Evolutionary conservation across 2,113 vertebrate genomes (phyloP).

Genomic region (Halcyon senegalensis): DNA sequence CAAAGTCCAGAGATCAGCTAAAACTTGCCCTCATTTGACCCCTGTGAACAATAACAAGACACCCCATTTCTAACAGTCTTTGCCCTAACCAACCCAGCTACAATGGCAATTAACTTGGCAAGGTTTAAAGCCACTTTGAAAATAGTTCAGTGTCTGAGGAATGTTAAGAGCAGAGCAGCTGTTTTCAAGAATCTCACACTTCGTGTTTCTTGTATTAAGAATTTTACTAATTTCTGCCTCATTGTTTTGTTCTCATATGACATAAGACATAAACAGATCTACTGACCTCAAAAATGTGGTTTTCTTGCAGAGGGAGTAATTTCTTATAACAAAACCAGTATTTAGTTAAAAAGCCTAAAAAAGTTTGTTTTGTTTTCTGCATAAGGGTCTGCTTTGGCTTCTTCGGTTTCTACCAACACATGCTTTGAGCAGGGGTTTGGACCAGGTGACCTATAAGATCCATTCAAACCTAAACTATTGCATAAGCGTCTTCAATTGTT

Average conservation of each 20-base stretch:
- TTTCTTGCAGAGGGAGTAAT: conserved; percentile 23
- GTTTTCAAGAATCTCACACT: conserved; percentile 54
- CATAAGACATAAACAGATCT: conserved; percentile 50
- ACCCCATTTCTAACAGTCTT: conserved; percentile 40
- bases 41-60: conserved; percentile 1
- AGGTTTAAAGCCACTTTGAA: conserved; percentile 47
- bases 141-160: conserved; percentile 30
- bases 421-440: not conserved
- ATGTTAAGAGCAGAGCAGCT: conserved; percentile 59
- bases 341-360: not conserved
- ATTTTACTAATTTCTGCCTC: conserved; percentile 50
- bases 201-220: conserved; percentile 39
- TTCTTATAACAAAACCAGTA: conserved; percentile 28
- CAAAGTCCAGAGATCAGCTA: conserved; percentile 31
- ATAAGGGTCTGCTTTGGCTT: conserved; percentile 33
- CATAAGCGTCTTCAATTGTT: not conserved
- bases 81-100: not conserved
- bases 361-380: not conserved
- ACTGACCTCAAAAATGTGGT: conserved; percentile 55
- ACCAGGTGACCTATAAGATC: not conserved
- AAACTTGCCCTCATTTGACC: conserved; percentile 44
- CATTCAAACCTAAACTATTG: not conserved
- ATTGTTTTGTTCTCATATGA: conserved; percentile 56
- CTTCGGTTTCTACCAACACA: not conserved
- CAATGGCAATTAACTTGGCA: conserved; percentile 55